A percentile compares a stretch with the other conserved stretches of the same genome.
phyloP scores from a whole-genome alignment of 2,113 vertebrate species.

The Mirza zaza region DNA sequence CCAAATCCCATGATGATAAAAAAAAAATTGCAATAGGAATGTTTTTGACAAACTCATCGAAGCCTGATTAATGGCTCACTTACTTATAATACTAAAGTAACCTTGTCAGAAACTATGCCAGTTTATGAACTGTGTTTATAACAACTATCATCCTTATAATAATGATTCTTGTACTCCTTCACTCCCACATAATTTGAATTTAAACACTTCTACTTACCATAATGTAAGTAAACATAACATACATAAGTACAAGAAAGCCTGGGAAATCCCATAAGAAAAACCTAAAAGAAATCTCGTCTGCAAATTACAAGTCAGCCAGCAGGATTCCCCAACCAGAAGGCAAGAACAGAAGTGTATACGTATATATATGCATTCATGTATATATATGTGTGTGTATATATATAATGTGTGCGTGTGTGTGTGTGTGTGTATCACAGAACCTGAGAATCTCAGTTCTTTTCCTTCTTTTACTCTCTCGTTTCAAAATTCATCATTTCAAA shows the following conservation, averaged over 20 bases:
- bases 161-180: neutral
- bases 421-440: conserved; percentile 1
- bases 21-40: neutral
- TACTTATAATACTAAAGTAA: neutral
- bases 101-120: neutral
- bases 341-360: neutral
- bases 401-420: neutral
- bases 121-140: neutral
- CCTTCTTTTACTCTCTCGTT: conserved; percentile 27
- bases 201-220: neutral
- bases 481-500: conserved; percentile 40
- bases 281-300: neutral
- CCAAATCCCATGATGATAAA: neutral
- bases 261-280: neutral
- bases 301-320: conserved; percentile 2
- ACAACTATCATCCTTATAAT: neutral
- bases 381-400: neutral
- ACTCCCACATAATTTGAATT: neutral
- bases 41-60: neutral
- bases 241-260: conserved; percentile 14
- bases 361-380: neutral
- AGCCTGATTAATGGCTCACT: neutral
- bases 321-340: conserved; percentile 39
- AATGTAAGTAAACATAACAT: neutral
- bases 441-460: neutral